Base-by-base conservation (phyloP, 1,140 invertebrate species). In the Bombus pascuorum region DNA sequence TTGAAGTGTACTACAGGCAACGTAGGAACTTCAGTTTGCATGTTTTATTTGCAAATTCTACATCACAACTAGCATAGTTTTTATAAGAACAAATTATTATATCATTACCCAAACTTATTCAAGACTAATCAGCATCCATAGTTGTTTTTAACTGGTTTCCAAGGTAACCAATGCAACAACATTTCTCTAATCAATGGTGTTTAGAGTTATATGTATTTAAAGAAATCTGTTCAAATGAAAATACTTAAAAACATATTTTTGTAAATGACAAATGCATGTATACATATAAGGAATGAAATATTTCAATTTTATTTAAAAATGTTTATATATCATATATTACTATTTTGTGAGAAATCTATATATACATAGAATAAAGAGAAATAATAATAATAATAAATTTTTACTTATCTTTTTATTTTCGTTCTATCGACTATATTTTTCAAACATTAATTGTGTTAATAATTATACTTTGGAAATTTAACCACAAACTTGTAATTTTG, bases 11-110 rank as follows among this genome's bases (percentile, higher is more conserved):
- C 92, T 92, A 94, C 89, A 85, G 94, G 94, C 76, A 95, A 91
- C 39, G 91, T 91, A 71, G 94, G 92, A 81, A 94, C 88, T 88
- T 94, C 94, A 87, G 92, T 94, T 95, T 95, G 94, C 94, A 95
- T 95, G 91, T 93, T 95, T 89, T 89, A 83, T 86, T 83, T 72
- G 57, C 81, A 81, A 68, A 86, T 77, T 78, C 85, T 74, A 47
- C 81, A 75, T 85, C 68, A 86, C 81, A 85, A 89, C 72, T 74
- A 81, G 15, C 78, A 85, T 85, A 65, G 83, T 73, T 34, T 77
- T 80, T 68, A 77, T 59, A 89, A 62, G 32, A 62, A 68, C 37
- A 83, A 90, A 73, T 80, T 72, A 85, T 85, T 42, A n/a, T 15
- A 62, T 39, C 72, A 71, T 79, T 88, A 42, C 83, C 70, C 86